phyloP scores from a whole-genome alignment of 2,113 vertebrate species.

The Rhadina sibilatrix region DNA sequence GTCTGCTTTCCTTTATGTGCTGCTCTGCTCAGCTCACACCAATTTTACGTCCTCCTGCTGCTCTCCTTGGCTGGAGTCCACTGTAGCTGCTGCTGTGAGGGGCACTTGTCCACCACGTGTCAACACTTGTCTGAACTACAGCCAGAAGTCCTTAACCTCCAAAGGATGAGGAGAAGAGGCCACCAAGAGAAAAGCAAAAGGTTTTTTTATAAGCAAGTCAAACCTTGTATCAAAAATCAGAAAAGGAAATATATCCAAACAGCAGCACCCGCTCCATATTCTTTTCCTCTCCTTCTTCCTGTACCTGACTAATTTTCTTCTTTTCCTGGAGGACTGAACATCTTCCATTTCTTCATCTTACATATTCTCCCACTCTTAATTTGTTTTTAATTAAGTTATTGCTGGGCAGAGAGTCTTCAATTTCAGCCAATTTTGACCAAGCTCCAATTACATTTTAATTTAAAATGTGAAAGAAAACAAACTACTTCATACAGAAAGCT shows the following conservation, averaged over 20 bases:
- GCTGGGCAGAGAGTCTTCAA: neutral
- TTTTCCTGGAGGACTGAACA: neutral
- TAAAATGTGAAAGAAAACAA: conserved; percentile 32
- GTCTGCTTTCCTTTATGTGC: neutral
- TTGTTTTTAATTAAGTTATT: conserved; percentile 13
- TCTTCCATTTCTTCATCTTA: neutral
- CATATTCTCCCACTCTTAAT: neutral
- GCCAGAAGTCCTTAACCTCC: neutral
- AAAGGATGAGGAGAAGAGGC: neutral
- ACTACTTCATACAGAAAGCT: neutral
- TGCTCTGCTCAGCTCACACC: neutral
- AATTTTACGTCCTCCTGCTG: neutral
- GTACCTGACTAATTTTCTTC: neutral
- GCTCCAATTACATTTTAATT: conserved; percentile 30
- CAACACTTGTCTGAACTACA: neutral
- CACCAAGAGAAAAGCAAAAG: neutral
- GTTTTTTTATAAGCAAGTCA: neutral
- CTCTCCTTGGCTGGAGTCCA: neutral
- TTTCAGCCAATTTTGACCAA: conserved; percentile 27
- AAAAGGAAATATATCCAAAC: neutral
- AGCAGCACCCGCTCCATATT: neutral
- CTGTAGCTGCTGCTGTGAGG: neutral
- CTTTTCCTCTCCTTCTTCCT: neutral
- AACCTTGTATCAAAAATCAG: neutral
- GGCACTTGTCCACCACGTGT: neutral